Evolutionary conservation across 1,140 invertebrate species (phyloP).

Genomic region (Penaeus indicus): DNA sequence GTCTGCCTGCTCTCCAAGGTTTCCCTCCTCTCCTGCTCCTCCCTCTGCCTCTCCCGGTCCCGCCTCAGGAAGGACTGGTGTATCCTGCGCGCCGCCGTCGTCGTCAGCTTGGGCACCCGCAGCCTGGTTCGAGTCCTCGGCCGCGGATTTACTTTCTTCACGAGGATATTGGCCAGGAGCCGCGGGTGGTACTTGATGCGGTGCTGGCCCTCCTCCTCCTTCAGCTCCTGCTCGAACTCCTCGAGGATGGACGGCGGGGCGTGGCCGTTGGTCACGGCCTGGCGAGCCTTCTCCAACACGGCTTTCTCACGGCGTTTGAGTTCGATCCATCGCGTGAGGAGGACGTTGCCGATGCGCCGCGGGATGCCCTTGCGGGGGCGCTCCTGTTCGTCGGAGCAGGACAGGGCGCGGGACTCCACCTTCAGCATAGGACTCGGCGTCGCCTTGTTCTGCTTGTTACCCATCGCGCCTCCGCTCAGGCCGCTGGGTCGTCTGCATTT

Average conservation of each 20-base stretch:
- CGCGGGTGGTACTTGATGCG: constrained; percentile 50
- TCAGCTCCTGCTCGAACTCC: constrained; percentile 28
- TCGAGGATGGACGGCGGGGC: constrained; percentile 33
- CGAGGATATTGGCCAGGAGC: not conserved
- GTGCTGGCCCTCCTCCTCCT: not conserved
- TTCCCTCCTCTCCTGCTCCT: not conserved
- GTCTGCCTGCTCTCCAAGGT: too few relatives aligned
- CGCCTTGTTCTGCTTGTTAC: constrained; percentile 42
- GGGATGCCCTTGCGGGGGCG: constrained; percentile 30
- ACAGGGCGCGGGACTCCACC: constrained; percentile 23
- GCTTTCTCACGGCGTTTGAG: constrained; percentile 42
- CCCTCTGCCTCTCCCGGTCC: constrained; percentile 25
- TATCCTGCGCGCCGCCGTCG: constrained; percentile 42
- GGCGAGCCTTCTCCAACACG: constrained; percentile 5
- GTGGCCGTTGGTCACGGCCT: constrained; percentile 34
- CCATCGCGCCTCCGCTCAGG: not conserved
- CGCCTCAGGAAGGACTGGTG: constrained; percentile 33
- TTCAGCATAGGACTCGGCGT: constrained; percentile 27
- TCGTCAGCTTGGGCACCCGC: constrained; percentile 40
- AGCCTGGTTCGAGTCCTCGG: constrained; percentile 4
- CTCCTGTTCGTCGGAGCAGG: constrained; percentile 41
- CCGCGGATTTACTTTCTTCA: not conserved
- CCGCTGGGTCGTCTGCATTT: not conserved
- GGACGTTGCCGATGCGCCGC: constrained; percentile 33
- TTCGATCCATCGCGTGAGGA: constrained; percentile 48